These are phyloP conservation scores for Eunapius fragilis DNA, from an alignment of 37 sponge, comb jelly and placozoan genomes.

Conservation along the genomic window DNA sequence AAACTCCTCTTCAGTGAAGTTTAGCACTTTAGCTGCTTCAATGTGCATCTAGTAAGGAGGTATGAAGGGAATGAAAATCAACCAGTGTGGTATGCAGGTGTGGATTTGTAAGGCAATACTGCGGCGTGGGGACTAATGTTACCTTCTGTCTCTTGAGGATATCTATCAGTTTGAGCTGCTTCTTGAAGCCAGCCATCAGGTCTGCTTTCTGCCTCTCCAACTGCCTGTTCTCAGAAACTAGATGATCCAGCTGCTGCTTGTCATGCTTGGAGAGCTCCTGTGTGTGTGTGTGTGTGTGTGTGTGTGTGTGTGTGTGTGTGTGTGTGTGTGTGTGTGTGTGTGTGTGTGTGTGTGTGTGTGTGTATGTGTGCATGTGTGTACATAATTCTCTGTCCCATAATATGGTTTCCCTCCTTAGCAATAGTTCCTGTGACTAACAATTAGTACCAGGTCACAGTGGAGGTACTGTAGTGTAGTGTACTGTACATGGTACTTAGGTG, in stretches of 20 bases:
- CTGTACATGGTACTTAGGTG: too few relatives aligned
- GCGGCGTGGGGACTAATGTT: too few relatives aligned
- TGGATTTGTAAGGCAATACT: too few relatives aligned
- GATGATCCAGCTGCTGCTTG: slow-evolving; percentile 58
- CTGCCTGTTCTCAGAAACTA: slow-evolving; percentile 75
- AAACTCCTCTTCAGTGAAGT: slow-evolving; percentile 98
- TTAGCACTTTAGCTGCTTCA: slow-evolving; percentile 94
- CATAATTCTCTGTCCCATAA: too few relatives aligned
- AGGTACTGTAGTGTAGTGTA: too few relatives aligned
- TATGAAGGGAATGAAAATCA: neutral
- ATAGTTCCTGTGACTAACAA: too few relatives aligned
- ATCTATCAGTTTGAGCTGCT: slow-evolving; percentile 96
- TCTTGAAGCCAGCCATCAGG: slow-evolving; percentile 94
- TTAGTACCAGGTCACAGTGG: too few relatives aligned
- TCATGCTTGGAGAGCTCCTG: slow-evolving; percentile 69
- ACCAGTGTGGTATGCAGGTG: neutral
- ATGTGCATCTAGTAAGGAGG: slow-evolving; percentile 82
- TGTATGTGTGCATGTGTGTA: neutral
- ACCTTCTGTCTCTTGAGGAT: slow-evolving; percentile 96
- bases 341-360: neutral
- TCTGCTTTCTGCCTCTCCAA: slow-evolving; percentile 93
- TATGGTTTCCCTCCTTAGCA: too few relatives aligned
- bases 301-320: neutral
- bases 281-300: neutral
- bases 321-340: neutral